phyloP scores from a whole-genome alignment of 2,113 vertebrate species.

The Macrotis lagotis region DNA sequence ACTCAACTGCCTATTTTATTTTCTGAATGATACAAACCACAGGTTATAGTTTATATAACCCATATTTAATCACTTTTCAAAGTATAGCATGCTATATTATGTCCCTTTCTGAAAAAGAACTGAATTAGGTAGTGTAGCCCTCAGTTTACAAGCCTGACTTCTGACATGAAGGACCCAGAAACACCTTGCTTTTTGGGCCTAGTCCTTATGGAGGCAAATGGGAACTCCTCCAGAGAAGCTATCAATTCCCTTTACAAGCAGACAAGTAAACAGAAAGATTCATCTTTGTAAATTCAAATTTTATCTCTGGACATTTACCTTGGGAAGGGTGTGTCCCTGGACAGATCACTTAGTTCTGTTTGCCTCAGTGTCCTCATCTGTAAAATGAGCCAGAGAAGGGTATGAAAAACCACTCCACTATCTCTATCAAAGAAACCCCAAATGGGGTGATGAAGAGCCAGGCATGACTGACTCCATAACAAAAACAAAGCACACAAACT shows the following conservation, averaged over 20 bases:
- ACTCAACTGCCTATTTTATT: slow-evolving; percentile 24
- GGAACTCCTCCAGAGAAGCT: background rate
- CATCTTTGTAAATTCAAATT: background rate
- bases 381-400: too few species aligned
- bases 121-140: background rate
- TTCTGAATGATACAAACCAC: slow-evolving; percentile 34
- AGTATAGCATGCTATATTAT: background rate
- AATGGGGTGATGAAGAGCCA: too few species aligned
- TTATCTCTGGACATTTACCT: background rate
- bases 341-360: too few species aligned
- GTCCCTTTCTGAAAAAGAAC: background rate
- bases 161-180: background rate
- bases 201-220: background rate
- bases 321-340: background rate
- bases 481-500: background rate
- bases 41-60: background rate
- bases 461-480: too few species aligned
- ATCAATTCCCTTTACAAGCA: background rate
- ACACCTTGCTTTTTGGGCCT: background rate
- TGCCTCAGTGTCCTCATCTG: too few species aligned
- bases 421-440: too few species aligned
- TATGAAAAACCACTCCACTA: too few species aligned
- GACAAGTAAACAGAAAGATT: background rate
- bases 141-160: background rate
- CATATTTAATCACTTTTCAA: slow-evolving; percentile 39